Evolutionary conservation across 1,140 invertebrate species (phyloP), one percentile per base, ranked within the genome.

Genomic region (Amphibalanus amphitrite): DNA sequence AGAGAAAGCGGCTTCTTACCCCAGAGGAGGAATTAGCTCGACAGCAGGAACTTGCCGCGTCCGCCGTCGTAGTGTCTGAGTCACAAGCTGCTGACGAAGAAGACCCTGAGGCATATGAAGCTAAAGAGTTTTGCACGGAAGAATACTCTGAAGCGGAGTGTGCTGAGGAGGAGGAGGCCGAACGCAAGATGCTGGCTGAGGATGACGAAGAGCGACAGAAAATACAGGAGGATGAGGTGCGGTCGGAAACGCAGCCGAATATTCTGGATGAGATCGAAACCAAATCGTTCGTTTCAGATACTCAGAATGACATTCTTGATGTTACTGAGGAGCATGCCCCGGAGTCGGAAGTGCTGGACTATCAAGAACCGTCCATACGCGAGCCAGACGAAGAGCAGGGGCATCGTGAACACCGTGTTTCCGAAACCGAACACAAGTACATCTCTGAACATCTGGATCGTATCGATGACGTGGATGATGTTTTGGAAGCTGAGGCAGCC

Each of bases 1-100:
- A 77, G 69, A 73, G 73, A 29, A 77, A 77, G 70, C 47, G 47
- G 3, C 69, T 72, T 6, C 29, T 76, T 13, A 74, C 71, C 68
- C 74, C 75, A n/a, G 72, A 72, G 69, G 72, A 59, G 17, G 47
- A 59, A 20, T 17, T 59, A 1, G 47, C 47, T 59, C 47, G 47
- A 13, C 47, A 23, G 10, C 13, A 59, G 47, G 47, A 59, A 20
- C 13, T 20, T 1, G 17, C 13, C 17, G 6, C 13, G 47, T 3
- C 10, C 3, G 20, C 20, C 20, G 47, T 23, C 17, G 47, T 23
- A 3, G 10, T 23, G 47, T 23, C 47, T 1, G 47, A 59, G 47
- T 13, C 47, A 20, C 13, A 59, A 23, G 10, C 47, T 13, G 47
- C 23, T 13, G 47, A 59, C 3, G 47, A 59, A 23, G 47, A 59